Evolutionary conservation across 2,797 vertebrate species (phyloP), one percentile per base, ranked within the genome.

Genomic region (Ctenopoma kingsleyae): DNA sequence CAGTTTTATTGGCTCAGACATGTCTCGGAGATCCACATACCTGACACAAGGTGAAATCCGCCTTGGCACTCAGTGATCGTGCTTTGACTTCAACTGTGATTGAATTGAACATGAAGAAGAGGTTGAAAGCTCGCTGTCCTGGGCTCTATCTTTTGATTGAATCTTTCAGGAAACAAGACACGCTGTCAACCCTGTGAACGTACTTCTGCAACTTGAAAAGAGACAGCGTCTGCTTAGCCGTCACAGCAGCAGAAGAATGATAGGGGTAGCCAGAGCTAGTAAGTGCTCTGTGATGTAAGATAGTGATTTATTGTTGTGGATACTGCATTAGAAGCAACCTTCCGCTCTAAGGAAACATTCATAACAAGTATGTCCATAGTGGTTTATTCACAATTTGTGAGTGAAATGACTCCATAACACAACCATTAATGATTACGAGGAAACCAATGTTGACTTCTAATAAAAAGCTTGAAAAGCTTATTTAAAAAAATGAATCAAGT

Each of bases 81-180:
- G 32, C 6, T 1, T 57, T 47, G 19, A 17, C 25, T 44, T 27
- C 25, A 3, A 6, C 30, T 56, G 35, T 19, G 32, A 38, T 36
- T 47, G 23, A 16, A 36, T 16, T 8, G 41, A 56, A 58, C 23
- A 47, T 4, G 9, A 22, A 27, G 23, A 22, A 4, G 44, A 63
- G 48, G 71, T 71, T 50, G 56, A 52, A 43, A 1, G 13, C 20
- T 9, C 1, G 1, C 25, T 8, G 7, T 11, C n/a, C 32, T 3
- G 32, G 51, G 38, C 54, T 15, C 15, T 22, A 41, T 66, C 61
- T 67, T 70, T 64, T 65, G 69, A 83, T 62, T 71, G 51, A 56
- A 74, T 63, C 63, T 56, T 8, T 67, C 5, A 4, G 43, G 20
- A 55, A 2, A 61, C 6, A 1, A 25, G 52, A 50, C 51, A 35